Percentiles rank a stretch among this genome's conserved stretches.
These are phyloP conservation scores for Eubucco bourcierii DNA, from an alignment of 2,113 vertebrate species.

Conservation along the genomic window DNA sequence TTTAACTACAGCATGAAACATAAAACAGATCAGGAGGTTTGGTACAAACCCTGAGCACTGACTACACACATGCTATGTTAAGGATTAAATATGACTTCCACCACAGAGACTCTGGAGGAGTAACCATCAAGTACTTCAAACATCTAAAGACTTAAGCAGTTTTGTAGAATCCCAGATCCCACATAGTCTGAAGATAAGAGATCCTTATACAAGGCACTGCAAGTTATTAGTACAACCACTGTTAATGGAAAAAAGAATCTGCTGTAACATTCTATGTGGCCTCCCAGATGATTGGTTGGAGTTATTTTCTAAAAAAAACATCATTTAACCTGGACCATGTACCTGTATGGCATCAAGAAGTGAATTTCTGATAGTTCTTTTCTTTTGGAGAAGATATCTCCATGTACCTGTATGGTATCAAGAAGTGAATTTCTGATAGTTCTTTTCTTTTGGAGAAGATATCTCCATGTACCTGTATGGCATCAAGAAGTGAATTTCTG, in stretches of 20 bases:
- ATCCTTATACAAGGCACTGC: not conserved
- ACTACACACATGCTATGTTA: not conserved
- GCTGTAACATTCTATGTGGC: not conserved
- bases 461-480: not conserved
- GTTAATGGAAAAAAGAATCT: not conserved
- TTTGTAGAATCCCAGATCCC: not conserved
- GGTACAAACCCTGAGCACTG: not conserved
- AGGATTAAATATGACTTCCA: conserved; percentile 14
- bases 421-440: not conserved
- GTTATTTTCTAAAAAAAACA: not conserved
- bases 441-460: not conserved
- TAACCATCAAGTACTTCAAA: not conserved
- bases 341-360: not conserved
- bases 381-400: too few relatives aligned
- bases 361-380: not conserved
- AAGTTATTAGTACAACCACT: not conserved
- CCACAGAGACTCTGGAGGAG: not conserved
- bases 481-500: not conserved
- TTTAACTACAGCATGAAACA: not conserved
- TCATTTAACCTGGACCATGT: not conserved
- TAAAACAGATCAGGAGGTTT: not conserved
- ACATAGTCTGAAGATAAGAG: not conserved
- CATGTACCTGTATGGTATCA: not conserved
- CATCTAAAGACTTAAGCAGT: not conserved
- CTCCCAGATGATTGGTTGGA: not conserved